Conservation (phyloP, 2,113 vertebrate genomes). For the Megatriorchis doriae region DNA sequence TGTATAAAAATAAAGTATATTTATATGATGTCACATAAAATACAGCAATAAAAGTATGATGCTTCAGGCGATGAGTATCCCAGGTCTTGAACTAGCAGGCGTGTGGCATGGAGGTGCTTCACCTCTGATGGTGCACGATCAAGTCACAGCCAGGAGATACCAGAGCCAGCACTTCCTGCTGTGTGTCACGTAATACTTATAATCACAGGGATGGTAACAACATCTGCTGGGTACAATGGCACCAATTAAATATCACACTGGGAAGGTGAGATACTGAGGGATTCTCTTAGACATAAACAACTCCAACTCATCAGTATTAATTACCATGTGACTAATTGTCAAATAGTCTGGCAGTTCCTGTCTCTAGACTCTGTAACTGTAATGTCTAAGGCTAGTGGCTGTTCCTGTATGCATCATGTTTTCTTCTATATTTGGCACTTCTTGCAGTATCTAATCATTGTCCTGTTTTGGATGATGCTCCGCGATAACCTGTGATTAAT, state of each 20-base stretch:
- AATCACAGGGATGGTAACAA: background rate
- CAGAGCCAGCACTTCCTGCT: background rate
- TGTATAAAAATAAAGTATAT: background rate
- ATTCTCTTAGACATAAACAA: background rate
- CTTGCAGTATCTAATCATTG: background rate
- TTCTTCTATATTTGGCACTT: background rate
- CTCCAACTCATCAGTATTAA: background rate
- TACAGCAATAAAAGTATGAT: background rate
- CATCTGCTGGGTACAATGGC: background rate
- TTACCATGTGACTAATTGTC: background rate
- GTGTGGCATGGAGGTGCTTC: background rate
- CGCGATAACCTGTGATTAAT: background rate
- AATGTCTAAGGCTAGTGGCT: background rate
- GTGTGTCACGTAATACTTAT: background rate
- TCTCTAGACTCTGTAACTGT: background rate
- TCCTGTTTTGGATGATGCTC: background rate
- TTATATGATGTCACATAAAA: background rate
- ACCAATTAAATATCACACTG: background rate
- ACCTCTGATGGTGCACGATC: background rate
- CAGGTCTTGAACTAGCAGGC: background rate
- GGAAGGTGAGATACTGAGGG: background rate
- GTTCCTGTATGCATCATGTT: background rate
- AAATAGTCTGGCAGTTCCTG: background rate
- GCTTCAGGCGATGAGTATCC: background rate
- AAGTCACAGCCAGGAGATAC: background rate